These are phyloP conservation scores for Drosophila ohnishii DNA, from an alignment of 1,140 invertebrate genomes.

Conservation along the genomic window DNA sequence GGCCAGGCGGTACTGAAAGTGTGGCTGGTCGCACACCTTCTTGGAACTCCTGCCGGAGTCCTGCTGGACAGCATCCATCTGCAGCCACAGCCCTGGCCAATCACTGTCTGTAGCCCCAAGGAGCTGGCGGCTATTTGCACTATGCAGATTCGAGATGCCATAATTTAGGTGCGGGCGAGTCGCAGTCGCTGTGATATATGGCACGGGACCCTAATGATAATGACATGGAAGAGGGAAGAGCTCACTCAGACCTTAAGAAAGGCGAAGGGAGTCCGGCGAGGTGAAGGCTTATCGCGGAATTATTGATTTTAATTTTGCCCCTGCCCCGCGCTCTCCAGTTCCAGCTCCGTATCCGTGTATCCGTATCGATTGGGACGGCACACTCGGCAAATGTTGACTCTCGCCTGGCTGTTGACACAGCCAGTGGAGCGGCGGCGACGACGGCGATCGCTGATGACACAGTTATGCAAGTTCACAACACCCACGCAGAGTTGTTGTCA, in stretches of 20 bases:
- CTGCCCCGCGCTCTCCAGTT: constrained; percentile 10
- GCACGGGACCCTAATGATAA: constrained; percentile 69
- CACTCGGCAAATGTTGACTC: constrained; percentile 78
- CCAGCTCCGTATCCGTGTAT: not conserved
- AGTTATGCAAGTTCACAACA: constrained; percentile 80
- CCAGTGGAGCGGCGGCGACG: constrained; percentile 4
- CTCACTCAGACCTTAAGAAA: not conserved
- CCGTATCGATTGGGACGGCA: constrained; percentile 63
- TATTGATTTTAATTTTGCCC: constrained; percentile 70
- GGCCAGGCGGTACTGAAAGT: constrained; percentile 62
- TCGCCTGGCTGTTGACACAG: constrained; percentile 49
- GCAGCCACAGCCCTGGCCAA: constrained; percentile 7
- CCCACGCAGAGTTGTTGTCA: constrained; percentile 63
- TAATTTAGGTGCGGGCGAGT: constrained; percentile 74
- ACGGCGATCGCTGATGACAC: constrained; percentile 42
- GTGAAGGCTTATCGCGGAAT: constrained; percentile 53
- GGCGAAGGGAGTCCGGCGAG: not conserved
- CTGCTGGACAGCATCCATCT: constrained; percentile 24
- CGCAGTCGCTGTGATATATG: constrained; percentile 73
- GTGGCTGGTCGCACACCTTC: constrained; percentile 71
- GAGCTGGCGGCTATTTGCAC: constrained; percentile 77
- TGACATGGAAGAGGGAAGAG: constrained; percentile 46
- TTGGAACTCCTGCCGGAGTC: constrained; percentile 35
- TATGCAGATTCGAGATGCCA: constrained; percentile 50
- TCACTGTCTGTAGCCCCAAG: constrained; percentile 67